Base-by-base conservation (phyloP, 1,140 invertebrate genomes). In the Drosophila arawakana region DNA sequence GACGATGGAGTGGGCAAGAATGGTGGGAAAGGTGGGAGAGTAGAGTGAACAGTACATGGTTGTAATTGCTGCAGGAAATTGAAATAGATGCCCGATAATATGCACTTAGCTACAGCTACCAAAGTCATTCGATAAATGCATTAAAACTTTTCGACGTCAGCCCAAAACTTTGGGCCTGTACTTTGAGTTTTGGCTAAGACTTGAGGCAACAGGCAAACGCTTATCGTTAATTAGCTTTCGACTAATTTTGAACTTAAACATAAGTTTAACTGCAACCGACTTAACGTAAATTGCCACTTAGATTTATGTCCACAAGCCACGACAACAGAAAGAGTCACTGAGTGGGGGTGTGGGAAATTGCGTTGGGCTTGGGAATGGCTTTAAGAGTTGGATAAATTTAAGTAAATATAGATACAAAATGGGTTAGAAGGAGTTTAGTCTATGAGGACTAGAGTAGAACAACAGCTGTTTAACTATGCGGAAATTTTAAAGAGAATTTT, bases 71-170 rank as follows among this genome's bases (percentile, higher is more conserved):
- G 70, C 67, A 76, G 80, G 84, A 88, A 88, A 88, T 83, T 88
- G 84, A 88, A 89, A 88, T 88, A 88, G 83, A 88, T 89, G 84
- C 80, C 83, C 83, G 84, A 88, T 88, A 88, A 89, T 89, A 88
- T 80, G 83, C 84, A 88, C 83, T 88, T 88, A 83, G 76, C 65
- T 69, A 47, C 57, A 68, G 73, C 57, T 52, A 59, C 60, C 37
- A 72, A 41, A 88, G 84, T 78, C 77, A 88, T 76, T 89, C 80
- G 83, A 89, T 88, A 88, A 86, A 89, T 80, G 83, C 83, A 88
- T 89, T 89, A 89, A 89, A 86, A 89, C 43, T 89, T 85, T 85
- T 76, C 49, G 35, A 65, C 49, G 63, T 44, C 52, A 46, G 50
- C 58, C 58, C 59, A 65, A 77, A 88, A 86, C 68, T 86, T 30